These are phyloP conservation scores for Triops longicaudatus DNA, from an alignment of 1,140 invertebrate genomes.

Conservation along the genomic window DNA sequence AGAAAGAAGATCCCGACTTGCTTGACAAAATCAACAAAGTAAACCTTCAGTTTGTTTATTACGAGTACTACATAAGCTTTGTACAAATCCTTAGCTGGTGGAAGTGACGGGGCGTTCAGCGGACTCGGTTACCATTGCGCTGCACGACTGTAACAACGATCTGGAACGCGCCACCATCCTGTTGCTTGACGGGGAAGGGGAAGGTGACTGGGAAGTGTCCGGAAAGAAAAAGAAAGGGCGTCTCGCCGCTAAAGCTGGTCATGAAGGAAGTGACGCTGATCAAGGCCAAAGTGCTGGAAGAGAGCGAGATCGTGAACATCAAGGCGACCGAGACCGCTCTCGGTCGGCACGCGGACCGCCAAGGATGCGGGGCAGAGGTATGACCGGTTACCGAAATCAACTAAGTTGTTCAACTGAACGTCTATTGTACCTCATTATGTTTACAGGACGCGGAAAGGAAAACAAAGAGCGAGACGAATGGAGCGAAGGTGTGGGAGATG, in stretches of 20 bases:
- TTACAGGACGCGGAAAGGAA: constrained; percentile 47
- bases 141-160: constrained; percentile 43
- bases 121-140: constrained; percentile 40
- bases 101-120: constrained; percentile 39
- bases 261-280: constrained; percentile 39
- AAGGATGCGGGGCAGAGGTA: constrained; percentile 42
- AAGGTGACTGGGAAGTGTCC: constrained; percentile 65
- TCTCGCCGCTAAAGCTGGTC: constrained; percentile 33
- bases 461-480: constrained; percentile 53
- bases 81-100: constrained; percentile 35
- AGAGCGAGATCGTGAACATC: constrained; percentile 36
- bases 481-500: constrained; percentile 43
- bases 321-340: constrained; percentile 29
- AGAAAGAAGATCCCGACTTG: constrained; percentile 27
- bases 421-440: constrained; percentile 21
- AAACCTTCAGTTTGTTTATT: background rate
- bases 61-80: background rate
- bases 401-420: background rate
- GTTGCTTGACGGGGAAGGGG: constrained; percentile 58
- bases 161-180: constrained; percentile 56
- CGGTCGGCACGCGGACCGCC: constrained; percentile 42
- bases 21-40: constrained; percentile 27
- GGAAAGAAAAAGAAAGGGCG: constrained; percentile 73
- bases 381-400: background rate
- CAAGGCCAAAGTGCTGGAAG: constrained; percentile 36